Percentiles rank a stretch among this genome's conserved stretches.
phyloP scores from a whole-genome alignment of 1,140 invertebrate genomes.

The Philopotamus ludificatus region DNA sequence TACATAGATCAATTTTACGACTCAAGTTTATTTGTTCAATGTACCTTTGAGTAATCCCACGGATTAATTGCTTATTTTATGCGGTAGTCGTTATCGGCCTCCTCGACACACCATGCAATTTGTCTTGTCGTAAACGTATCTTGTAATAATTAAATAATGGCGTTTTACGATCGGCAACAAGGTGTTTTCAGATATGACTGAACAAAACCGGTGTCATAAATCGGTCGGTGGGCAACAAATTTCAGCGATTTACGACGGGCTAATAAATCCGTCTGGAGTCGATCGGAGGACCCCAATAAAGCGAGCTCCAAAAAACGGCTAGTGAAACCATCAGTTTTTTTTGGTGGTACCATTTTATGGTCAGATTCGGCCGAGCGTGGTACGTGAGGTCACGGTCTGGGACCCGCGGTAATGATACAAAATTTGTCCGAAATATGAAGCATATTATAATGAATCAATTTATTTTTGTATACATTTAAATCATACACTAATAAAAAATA shows the following conservation, averaged over 20 bases:
- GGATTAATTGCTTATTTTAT: no score
- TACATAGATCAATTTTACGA: no score
- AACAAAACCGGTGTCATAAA: background rate
- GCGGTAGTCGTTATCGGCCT: no score
- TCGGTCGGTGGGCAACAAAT: background rate
- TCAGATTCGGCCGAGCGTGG: constrained; percentile 3
- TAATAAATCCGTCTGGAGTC: constrained; percentile 28
- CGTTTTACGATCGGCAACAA: background rate
- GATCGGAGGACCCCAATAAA: constrained; percentile 16
- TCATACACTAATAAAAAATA: no score
- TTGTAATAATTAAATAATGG: constrained; percentile 25
- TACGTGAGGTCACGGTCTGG: background rate
- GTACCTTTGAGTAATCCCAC: no score
- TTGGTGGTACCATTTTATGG: background rate
- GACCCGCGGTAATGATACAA: background rate
- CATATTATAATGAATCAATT: no score
- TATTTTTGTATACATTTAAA: no score
- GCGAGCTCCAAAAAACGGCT: background rate
- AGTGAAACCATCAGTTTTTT: background rate
- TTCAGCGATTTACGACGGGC: constrained; percentile 18
- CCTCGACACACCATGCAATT: constrained; percentile 15
- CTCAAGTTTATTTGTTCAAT: no score
- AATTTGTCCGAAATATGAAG: no score
- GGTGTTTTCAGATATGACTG: background rate
- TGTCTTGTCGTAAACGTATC: constrained; percentile 25